Evolutionary conservation across 2,113 vertebrate species (phyloP).

Genomic region (Coturnix japonica): DNA sequence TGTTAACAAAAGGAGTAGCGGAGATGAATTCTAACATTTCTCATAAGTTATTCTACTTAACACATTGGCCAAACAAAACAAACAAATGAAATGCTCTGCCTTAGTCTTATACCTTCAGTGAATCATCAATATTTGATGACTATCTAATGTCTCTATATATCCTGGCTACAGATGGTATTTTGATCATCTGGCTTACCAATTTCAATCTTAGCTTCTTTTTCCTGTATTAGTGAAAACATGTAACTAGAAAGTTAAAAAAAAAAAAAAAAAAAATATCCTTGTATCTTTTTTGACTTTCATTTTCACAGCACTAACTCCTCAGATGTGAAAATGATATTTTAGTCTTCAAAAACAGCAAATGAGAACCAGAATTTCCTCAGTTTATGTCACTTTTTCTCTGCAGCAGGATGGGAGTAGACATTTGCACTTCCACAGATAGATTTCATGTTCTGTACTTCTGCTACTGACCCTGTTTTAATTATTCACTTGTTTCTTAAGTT

Average conservation of each 20-base stretch:
- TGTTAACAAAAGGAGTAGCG: slow-evolving; percentile 73
- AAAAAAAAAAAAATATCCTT: background rate
- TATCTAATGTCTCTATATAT: slow-evolving; percentile 51
- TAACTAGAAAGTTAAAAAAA: background rate
- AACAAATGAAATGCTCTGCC: slow-evolving; percentile 56
- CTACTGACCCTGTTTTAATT: background rate
- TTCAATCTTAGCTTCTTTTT: slow-evolving; percentile 1
- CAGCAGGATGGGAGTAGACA: background rate
- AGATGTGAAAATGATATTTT: background rate
- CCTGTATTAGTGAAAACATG: background rate
- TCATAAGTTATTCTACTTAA: slow-evolving; percentile 75
- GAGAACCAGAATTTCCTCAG: background rate
- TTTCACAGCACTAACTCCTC: slow-evolving; percentile 2
- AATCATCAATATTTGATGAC: slow-evolving; percentile 80
- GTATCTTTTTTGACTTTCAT: background rate
- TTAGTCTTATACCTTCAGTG: slow-evolving; percentile 58
- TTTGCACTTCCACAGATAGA: background rate
- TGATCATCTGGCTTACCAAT: slow-evolving; percentile 21
- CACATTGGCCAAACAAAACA: slow-evolving; percentile 66
- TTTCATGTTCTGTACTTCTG: background rate
- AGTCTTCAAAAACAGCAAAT: background rate
- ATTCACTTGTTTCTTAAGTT: background rate
- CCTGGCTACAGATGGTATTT: slow-evolving; percentile 45
- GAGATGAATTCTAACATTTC: slow-evolving; percentile 70
- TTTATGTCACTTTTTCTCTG: background rate